Percentiles rank a stretch among this genome's conserved stretches.
Evolutionary conservation across 2,797 vertebrate genomes (phyloP).

Genomic region (Centroberyx gerrardi): DNA sequence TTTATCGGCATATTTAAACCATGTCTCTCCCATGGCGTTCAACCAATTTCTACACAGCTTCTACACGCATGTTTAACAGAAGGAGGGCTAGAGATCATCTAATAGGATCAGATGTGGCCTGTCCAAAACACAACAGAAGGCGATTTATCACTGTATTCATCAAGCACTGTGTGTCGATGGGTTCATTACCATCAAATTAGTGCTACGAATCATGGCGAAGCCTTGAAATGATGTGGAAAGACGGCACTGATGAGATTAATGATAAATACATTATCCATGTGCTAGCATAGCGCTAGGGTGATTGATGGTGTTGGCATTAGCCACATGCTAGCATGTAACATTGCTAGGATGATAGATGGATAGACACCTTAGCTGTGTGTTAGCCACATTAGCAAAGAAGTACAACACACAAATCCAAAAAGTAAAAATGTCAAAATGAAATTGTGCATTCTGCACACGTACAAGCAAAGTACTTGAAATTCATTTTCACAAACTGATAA

Average conservation of each 20-base stretch:
- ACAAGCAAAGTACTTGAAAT: too few relatives aligned
- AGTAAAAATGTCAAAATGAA: too few relatives aligned
- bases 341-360: constrained; percentile 40
- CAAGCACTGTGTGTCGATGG: constrained; percentile 75
- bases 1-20: constrained; percentile 39
- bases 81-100: constrained; percentile 64
- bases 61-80: constrained; percentile 62
- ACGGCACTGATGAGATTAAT: constrained; percentile 81
- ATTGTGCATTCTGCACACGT: too few relatives aligned
- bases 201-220: constrained; percentile 74
- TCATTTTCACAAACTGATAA: too few relatives aligned
- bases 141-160: constrained; percentile 81
- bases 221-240: constrained; percentile 83
- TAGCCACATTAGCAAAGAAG: neutral
- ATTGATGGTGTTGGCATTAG: constrained; percentile 53
- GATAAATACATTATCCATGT: constrained; percentile 78
- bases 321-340: constrained; percentile 52
- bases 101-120: constrained; percentile 78
- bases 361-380: constrained; percentile 16
- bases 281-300: constrained; percentile 56
- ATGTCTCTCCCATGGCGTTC: neutral
- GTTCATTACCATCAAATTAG: constrained; percentile 85
- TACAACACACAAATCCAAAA: neutral
- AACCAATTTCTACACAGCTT: constrained; percentile 18
- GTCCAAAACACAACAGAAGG: constrained; percentile 74